Evolutionary conservation across 2,113 vertebrate genomes (phyloP).

Genomic region (Pelusios castaneus): DNA sequence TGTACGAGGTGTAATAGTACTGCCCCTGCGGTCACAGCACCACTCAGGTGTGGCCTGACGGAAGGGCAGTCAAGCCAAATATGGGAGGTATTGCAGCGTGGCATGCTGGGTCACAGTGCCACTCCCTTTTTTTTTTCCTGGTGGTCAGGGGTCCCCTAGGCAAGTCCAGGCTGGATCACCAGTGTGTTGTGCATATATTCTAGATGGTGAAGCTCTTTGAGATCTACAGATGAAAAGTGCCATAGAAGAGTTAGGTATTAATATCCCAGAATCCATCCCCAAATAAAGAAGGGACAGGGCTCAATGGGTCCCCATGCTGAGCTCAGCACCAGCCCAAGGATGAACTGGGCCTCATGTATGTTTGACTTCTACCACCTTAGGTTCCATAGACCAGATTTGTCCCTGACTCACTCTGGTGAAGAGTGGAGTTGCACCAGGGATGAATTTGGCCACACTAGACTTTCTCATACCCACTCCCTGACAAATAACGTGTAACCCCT

Average conservation of each 20-base stretch:
- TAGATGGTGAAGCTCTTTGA: not conserved
- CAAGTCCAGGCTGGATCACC: not conserved
- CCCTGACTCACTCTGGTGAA: not conserved
- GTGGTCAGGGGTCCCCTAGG: not conserved
- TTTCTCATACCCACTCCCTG: not conserved
- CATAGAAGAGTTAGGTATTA: not conserved
- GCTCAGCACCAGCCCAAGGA: not conserved
- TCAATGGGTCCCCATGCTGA: not conserved
- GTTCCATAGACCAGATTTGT: not conserved
- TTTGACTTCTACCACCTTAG: no score
- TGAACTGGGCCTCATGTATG: not conserved
- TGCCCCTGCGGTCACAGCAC: not conserved
- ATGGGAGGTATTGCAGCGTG: not conserved
- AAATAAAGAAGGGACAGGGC: not conserved
- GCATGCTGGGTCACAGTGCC: not conserved
- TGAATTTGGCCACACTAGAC: not conserved
- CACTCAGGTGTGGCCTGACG: not conserved
- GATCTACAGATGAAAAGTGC: not conserved
- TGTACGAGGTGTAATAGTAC: no score
- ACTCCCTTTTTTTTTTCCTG: not conserved
- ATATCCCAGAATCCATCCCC: not conserved
- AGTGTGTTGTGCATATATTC: not conserved
- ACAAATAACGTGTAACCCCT: not conserved
- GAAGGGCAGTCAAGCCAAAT: not conserved
- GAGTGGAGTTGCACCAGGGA: not conserved